Base-by-base conservation (phyloP, 2,888 invertebrate genomes). In the Drosophila diplacantha region DNA sequence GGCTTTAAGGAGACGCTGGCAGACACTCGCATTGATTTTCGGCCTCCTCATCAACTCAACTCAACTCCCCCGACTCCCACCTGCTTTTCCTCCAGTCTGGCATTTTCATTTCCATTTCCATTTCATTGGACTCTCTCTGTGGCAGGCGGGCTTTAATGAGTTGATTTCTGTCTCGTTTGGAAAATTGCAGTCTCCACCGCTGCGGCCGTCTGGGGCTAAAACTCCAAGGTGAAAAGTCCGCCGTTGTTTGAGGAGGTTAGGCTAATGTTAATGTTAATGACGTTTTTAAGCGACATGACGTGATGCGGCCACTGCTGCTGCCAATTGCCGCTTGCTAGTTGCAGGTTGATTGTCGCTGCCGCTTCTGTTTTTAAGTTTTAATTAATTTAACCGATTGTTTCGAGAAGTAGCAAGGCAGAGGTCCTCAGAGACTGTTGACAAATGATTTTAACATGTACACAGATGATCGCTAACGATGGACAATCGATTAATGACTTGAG, bases 251-350 rank as follows among this genome's bases (percentile, higher is more conserved):
- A 55, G 75, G 78, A 63, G 75, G 66, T 79, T 81, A 76, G 81
- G 80, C 79, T 77, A 79, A 81, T 77, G 80, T 38, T 38, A 38
- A 38, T 38, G 38, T 77, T 77, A 77, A 77, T 81, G 80, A 77
- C 62, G 82, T 64, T 75, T 76, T 76, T 81, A 81, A 81, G 73
- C 79, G 81, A 72, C 78, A 81, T 75, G 75, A 78, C 78, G 78
- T 50, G 46, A 69, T 61, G 50, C 55, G 29, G 70, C 67, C 35
- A 29, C 60, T 39, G 43, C 46, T 58, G 72, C 53, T 16, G 72
- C 56, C 6, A 18, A 16, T 14, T 44, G 11, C 31, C 16, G 8
- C 26, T 41, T 29, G 35, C 43, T 9, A 34, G 18, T 32, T 22
- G 14, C 41, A 12, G 18, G 35, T 29, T 55, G 50, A 54, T 54